Percentiles rank a stretch among this genome's conserved stretches.
Conservation (phyloP, 2,113 vertebrate genomes). For the Saguinus imperator region DNA sequence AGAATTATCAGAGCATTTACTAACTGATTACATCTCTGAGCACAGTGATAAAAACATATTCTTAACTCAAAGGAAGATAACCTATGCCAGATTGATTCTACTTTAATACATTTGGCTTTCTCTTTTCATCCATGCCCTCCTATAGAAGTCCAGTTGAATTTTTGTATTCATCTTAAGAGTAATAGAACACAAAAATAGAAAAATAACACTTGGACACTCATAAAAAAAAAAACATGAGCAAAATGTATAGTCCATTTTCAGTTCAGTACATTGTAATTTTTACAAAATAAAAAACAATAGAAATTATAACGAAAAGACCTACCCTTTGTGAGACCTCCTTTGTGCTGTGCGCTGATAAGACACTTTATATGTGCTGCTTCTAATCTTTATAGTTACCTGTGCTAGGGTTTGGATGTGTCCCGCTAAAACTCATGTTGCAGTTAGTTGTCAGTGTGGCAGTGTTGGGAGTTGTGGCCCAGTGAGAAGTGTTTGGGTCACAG, state of each 20-base stretch:
- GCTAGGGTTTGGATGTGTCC: neutral
- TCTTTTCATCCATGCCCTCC: neutral
- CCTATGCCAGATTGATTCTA: slow-evolving; percentile 39
- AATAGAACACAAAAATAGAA: slow-evolving; percentile 33
- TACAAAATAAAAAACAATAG: neutral
- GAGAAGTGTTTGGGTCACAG: neutral
- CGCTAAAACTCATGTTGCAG: neutral
- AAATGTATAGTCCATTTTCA: neutral
- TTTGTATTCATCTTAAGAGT: slow-evolving; percentile 48
- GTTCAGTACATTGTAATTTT: neutral
- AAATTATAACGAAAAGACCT: neutral
- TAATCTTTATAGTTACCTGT: neutral
- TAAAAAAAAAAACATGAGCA: slow-evolving; percentile 29
- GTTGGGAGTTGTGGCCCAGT: neutral
- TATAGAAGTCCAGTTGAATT: slow-evolving; percentile 52
- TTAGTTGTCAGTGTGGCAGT: neutral
- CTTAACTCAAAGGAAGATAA: slow-evolving; percentile 51
- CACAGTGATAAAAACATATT: slow-evolving; percentile 43
- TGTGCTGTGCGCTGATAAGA: no score
- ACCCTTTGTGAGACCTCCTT: neutral
- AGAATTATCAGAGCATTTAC: slow-evolving; percentile 15
- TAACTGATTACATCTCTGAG: slow-evolving; percentile 50
- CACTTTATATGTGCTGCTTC: neutral
- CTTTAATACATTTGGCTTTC: neutral
- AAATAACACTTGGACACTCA: slow-evolving; percentile 34